Evolutionary conservation across 2,888 invertebrate species (phyloP), one percentile per base, ranked within the genome.

Genomic region (Eupeodes luniger): DNA sequence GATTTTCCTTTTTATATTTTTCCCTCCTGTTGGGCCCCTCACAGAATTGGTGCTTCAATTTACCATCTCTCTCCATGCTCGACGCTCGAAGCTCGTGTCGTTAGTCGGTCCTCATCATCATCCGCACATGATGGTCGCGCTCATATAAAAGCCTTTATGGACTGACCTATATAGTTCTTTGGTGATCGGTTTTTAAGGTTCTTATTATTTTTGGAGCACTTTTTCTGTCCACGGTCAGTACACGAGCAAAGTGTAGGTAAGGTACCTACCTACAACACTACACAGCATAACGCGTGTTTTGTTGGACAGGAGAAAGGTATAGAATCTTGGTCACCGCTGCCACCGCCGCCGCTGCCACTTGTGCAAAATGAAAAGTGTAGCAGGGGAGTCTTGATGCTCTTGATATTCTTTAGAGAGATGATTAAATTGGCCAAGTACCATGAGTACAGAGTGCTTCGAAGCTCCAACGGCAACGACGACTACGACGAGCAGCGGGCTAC

Each of bases 341-440:
- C n/a, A n/a, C n/a, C 53, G 9, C 19, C 6, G 44, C 10, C 10
- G 44, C 66, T 59, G 66, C 47, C 27, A 27, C 27, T 19, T 51
- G 51, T 64, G 57, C 80, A 79, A 75, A 83, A 72, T 80, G 72
- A 84, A 84, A 87, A 84, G 84, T 87, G 87, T 84, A 72, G 66
- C 83, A 84, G 76, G 66, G 75, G 61, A 76, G 70, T 77, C 51
- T 72, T 72, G 72, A 27, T 59, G 72, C 66, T 77, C 51, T 72
- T 72, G 72, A 27, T 59, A 9, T 40, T 70, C 70, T 70, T 55
- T 40, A 44, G 55, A 72, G 67, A 87, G 76, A 84, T 84, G 87
- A 87, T 87, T 87, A 87, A 87, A 87, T 84, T 87, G 84, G 80
- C 72, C 87, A 78, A 67, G 81, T 69, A 62, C 74, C 36, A 69